These are phyloP conservation scores for Theocolax elegans DNA, from an alignment of 1,140 invertebrate genomes.

Conservation along the genomic window DNA sequence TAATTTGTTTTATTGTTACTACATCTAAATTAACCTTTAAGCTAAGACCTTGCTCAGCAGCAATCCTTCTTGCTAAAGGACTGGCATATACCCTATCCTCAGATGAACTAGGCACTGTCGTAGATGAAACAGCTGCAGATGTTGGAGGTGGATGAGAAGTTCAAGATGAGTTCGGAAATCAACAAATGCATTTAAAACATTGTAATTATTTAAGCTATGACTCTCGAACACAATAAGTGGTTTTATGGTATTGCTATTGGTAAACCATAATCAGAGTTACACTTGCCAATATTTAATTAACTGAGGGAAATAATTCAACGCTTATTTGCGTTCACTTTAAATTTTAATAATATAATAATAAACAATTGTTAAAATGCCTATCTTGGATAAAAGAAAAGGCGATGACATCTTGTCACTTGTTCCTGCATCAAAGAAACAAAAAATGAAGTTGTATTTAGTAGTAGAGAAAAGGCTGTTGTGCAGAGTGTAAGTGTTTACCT, in stretches of 20 bases:
- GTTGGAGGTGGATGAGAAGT: slow-evolving; percentile 62
- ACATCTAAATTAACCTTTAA: slow-evolving; percentile 74
- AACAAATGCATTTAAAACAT: no score
- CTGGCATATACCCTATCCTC: slow-evolving; percentile 86
- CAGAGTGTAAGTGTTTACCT: slow-evolving; percentile 68
- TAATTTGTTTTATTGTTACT: slow-evolving; percentile 3
- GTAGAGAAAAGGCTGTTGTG: slow-evolving; percentile 75
- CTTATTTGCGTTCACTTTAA: no score
- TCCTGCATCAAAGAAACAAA: slow-evolving; percentile 74
- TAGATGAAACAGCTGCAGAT: slow-evolving; percentile 59
- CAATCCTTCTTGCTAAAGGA: slow-evolving; percentile 91
- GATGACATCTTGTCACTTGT: slow-evolving; percentile 77
- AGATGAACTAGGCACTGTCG: slow-evolving; percentile 50
- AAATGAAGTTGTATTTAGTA: slow-evolving; percentile 77
- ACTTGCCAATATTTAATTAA: no score
- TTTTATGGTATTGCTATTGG: no score
- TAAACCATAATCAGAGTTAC: no score
- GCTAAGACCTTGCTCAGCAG: slow-evolving; percentile 77
- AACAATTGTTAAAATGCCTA: slow-evolving; percentile 57
- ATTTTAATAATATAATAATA: not conserved
- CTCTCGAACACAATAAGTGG: no score
- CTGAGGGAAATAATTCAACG: no score
- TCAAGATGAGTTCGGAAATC: no score
- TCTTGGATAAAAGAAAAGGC: slow-evolving; percentile 73
- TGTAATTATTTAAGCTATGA: no score